These are phyloP conservation scores for Otis tarda DNA, from an alignment of 2,113 vertebrate genomes.

Conservation along the genomic window DNA sequence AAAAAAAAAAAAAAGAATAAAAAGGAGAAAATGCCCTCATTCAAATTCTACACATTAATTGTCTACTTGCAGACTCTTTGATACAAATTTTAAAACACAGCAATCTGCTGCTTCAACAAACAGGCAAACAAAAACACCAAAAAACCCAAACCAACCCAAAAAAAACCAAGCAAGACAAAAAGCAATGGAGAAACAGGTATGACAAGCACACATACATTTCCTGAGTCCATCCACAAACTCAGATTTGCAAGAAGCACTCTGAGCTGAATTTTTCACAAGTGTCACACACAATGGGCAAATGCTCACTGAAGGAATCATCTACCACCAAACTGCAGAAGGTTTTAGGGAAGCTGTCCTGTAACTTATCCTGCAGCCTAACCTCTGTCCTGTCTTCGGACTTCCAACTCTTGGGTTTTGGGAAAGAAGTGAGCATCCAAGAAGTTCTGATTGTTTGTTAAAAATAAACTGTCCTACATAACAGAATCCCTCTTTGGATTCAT, in stretches of 20 bases:
- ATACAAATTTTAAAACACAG: neutral
- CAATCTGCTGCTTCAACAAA: neutral
- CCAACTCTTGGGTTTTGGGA: neutral
- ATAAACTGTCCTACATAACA: neutral
- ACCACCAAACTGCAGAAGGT: neutral
- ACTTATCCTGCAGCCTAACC: neutral
- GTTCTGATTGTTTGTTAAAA: neutral
- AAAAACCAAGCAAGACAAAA: neutral
- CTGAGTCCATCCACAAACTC: neutral
- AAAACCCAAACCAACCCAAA: no score
- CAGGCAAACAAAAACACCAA: neutral
- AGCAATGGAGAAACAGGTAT: neutral
- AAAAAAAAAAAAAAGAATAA: neutral
- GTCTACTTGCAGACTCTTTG: neutral
- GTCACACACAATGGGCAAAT: neutral
- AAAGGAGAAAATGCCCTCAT: neutral
- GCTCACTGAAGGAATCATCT: neutral
- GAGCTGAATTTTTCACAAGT: neutral
- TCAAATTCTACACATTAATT: neutral
- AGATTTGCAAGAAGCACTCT: neutral
- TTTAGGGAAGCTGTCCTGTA: neutral
- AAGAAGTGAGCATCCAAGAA: neutral
- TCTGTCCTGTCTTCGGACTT: neutral
- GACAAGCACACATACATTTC: neutral
- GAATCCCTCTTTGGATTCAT: neutral